A percentile compares a stretch with the other conserved stretches of the same genome.
Evolutionary conservation across 2,113 vertebrate species (phyloP).

Genomic region (Polypterus bichir): DNA sequence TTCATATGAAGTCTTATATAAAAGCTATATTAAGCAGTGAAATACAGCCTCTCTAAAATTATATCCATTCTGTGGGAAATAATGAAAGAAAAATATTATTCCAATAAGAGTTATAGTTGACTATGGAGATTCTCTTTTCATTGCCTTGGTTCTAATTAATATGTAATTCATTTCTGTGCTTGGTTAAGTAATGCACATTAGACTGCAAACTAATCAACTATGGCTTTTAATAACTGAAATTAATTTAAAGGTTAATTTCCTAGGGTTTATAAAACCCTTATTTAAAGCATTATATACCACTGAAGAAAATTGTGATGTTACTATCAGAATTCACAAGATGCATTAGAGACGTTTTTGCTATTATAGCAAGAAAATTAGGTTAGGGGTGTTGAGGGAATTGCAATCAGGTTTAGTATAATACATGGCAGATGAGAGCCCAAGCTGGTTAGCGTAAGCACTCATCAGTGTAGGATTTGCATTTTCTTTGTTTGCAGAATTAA

Average conservation of each 20-base stretch:
- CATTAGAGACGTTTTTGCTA: conserved; percentile 53
- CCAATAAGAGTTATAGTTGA: no score
- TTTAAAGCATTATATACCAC: conserved; percentile 60
- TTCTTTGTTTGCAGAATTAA: conserved; percentile 57
- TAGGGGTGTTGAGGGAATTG: conserved; percentile 49
- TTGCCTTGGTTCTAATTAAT: conserved; percentile 28
- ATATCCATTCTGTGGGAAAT: no score
- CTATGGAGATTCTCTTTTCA: conserved; percentile 4
- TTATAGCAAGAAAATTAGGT: conserved; percentile 64
- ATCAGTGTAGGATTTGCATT: conserved; percentile 44
- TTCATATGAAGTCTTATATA: no score
- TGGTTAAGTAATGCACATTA: conserved; percentile 21
- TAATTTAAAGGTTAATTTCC: conserved; percentile 72
- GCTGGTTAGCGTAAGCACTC: conserved; percentile 29
- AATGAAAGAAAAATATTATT: no score
- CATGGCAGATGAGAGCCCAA: conserved; percentile 35
- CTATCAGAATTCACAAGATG: conserved; percentile 45
- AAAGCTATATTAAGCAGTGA: no score
- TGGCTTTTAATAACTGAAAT: conserved; percentile 63
- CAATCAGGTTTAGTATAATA: conserved; percentile 52
- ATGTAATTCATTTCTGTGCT: conserved; percentile 17
- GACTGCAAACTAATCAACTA: conserved; percentile 40
- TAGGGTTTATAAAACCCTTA: conserved; percentile 59
- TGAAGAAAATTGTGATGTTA: conserved; percentile 59
- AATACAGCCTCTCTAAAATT: no score